Evolutionary conservation across 2,888 invertebrate species (phyloP), one percentile per base, ranked within the genome.

Genomic region (Lysandra bellargus): DNA sequence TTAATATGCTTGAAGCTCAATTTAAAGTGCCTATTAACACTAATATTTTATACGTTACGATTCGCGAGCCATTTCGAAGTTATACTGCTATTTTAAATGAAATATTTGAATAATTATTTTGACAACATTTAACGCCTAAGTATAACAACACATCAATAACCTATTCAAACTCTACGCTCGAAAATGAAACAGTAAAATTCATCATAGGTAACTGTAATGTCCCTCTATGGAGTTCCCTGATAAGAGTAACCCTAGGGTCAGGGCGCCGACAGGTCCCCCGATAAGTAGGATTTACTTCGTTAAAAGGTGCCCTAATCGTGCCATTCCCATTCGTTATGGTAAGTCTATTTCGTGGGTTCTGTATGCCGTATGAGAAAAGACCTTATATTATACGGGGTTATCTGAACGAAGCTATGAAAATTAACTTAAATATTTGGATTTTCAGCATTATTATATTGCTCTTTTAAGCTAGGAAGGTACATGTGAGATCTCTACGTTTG

Each of bases 261-360:
- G 80, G 79, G 78, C 83, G 84, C 76, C 84, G 85, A 85, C 85
- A 85, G 84, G 84, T 83, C 82, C 81, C 53, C 86, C 88, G 91
- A 91, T 92, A 92, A 92, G 89, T 88, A 85, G 90, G 90, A 92
- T 92, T 93, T 93, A 93, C 92, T 92, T 93, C 92, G 90, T 92
- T 92, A 93, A 94, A 94, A 94, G 93, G 93, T 92, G 90, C 90
- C 91, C 88, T 92, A 93, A 94, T 93, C 88, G 89, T 90, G 90
- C 88, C 92, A 87, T 92, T 91, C 88, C 90, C 92, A 92, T 93
- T 91, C 90, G 90, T 93, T 92, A 92, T 89, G 88, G 86, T 84
- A 85, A 74, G 79, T 60, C 74, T 79, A 74, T 73, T 23, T 57
- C 60, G 60, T 60, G 60, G 73, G 23, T 60, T 60, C 74, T 74